Conservation (phyloP, 2,888 invertebrate species). For the Marasmarcha lunaedactyla region DNA sequence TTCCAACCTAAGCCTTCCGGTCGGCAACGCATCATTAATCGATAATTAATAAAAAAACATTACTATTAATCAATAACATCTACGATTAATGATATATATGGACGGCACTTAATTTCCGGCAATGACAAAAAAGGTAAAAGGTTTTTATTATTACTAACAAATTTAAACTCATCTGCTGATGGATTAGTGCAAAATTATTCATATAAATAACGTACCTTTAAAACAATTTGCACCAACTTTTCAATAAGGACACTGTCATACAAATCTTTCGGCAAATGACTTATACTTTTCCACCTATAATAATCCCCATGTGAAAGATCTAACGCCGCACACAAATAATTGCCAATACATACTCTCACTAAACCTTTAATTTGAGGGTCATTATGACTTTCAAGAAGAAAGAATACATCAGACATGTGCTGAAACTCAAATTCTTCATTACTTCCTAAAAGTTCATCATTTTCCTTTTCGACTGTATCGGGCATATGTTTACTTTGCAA, state of each 20-base stretch:
- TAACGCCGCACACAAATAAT: slow-evolving; percentile 73
- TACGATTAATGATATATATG: too few species aligned
- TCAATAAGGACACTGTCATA: slow-evolving; percentile 47
- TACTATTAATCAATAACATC: too few species aligned
- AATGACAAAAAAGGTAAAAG: too few species aligned
- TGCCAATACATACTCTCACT: slow-evolving; percentile 75
- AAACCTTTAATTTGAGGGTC: slow-evolving; percentile 88
- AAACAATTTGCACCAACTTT: slow-evolving; percentile 59
- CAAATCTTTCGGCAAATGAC: slow-evolving; percentile 40
- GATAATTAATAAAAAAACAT: too few species aligned
- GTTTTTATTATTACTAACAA: too few species aligned
- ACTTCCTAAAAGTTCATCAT: slow-evolving; percentile 14
- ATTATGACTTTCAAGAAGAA: slow-evolving; percentile 74
- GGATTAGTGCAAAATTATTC: too few species aligned
- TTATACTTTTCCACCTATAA: slow-evolving; percentile 53
- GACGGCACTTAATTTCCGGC: too few species aligned
- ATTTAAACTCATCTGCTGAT: too few species aligned
- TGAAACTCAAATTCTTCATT: slow-evolving; percentile 56
- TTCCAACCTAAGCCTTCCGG: too few species aligned
- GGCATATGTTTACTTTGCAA: slow-evolving; percentile 28
- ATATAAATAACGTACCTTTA: slow-evolving; percentile 70
- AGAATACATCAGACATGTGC: slow-evolving; percentile 76
- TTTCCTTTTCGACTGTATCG: slow-evolving; percentile 19
- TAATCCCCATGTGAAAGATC: slow-evolving; percentile 68
- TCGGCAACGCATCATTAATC: too few species aligned